Evolutionary conservation across 2,888 invertebrate genomes (phyloP).

Genomic region (Melangyna quadrimaculata): DNA sequence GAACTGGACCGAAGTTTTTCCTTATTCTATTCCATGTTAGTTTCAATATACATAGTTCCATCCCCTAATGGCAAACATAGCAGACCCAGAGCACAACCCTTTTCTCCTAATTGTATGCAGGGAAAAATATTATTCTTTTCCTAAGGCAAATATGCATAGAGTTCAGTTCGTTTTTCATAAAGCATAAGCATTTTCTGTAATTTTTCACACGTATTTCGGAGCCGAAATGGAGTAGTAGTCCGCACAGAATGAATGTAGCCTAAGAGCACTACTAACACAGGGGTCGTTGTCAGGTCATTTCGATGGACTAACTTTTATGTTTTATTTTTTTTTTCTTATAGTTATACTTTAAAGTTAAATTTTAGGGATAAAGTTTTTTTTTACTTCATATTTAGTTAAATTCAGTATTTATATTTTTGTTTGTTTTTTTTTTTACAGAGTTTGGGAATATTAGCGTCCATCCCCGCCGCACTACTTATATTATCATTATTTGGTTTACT

Average conservation of each 20-base stretch:
- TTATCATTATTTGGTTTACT: slow-evolving; percentile 93
- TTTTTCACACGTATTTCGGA: slow-evolving; percentile 51
- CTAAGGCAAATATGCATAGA: slow-evolving; percentile 44
- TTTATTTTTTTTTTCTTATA: background rate
- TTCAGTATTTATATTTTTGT: background rate
- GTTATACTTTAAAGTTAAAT: background rate
- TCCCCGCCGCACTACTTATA: slow-evolving; percentile 96
- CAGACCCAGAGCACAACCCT: slow-evolving; percentile 1
- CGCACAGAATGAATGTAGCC: slow-evolving; percentile 10
- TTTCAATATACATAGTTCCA: background rate
- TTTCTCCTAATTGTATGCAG: slow-evolving; percentile 52
- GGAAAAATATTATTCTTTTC: slow-evolving; percentile 44
- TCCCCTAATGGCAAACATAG: background rate
- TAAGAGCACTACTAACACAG: background rate
- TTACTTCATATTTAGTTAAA: background rate
- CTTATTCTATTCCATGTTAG: background rate
- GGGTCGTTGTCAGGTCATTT: background rate
- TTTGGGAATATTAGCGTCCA: slow-evolving; percentile 94
- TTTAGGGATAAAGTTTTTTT: slow-evolving; percentile 1
- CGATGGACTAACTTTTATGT: slow-evolving; percentile 70
- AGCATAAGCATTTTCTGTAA: slow-evolving; percentile 55
- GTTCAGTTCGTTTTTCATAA: slow-evolving; percentile 45
- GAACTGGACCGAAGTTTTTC: slow-evolving; percentile 16
- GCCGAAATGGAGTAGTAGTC: slow-evolving; percentile 18
- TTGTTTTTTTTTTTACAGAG: slow-evolving; percentile 85